Percentiles rank a stretch among this genome's conserved stretches.
phyloP scores from a whole-genome alignment of 1,140 invertebrate species.

The Babylonia areolata region DNA sequence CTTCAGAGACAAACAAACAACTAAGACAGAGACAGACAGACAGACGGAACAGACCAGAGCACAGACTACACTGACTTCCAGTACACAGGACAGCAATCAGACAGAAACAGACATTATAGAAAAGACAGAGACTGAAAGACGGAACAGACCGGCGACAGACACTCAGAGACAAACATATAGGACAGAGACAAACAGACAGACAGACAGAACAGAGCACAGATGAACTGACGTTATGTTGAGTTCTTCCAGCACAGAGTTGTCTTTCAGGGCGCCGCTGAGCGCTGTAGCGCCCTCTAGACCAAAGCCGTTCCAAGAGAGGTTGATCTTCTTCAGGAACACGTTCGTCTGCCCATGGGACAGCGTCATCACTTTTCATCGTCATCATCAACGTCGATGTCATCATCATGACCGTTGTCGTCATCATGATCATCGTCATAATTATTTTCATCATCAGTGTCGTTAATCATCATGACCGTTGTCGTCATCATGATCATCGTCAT shows the following conservation, averaged over 20 bases:
- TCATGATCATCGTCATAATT: not conserved
- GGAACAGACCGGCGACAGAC: not conserved
- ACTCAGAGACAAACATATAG: not conserved
- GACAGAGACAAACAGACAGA: not conserved
- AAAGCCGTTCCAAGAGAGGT: slow-evolving; percentile 76
- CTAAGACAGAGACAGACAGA: not conserved
- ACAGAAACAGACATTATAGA: no score
- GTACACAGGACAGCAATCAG: no score
- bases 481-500: not conserved
- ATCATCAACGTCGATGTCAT: not conserved
- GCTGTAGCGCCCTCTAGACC: slow-evolving; percentile 71
- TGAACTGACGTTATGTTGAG: slow-evolving; percentile 70
- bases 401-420: not conserved
- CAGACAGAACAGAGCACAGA: not conserved
- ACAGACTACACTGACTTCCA: no score
- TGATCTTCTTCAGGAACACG: slow-evolving; percentile 71
- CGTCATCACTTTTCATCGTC: no score
- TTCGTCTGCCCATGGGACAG: slow-evolving; percentile 71
- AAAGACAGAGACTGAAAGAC: not conserved
- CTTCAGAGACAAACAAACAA: no score
- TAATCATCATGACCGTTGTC: not conserved
- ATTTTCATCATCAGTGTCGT: not conserved
- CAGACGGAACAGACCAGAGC: not conserved
- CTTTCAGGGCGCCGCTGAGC: slow-evolving; percentile 72
- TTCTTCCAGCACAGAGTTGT: slow-evolving; percentile 72